Percentiles rank a stretch among this genome's conserved stretches.
These are phyloP conservation scores for Calycopis cecrops DNA, from an alignment of 1,140 invertebrate genomes.

Conservation along the genomic window DNA sequence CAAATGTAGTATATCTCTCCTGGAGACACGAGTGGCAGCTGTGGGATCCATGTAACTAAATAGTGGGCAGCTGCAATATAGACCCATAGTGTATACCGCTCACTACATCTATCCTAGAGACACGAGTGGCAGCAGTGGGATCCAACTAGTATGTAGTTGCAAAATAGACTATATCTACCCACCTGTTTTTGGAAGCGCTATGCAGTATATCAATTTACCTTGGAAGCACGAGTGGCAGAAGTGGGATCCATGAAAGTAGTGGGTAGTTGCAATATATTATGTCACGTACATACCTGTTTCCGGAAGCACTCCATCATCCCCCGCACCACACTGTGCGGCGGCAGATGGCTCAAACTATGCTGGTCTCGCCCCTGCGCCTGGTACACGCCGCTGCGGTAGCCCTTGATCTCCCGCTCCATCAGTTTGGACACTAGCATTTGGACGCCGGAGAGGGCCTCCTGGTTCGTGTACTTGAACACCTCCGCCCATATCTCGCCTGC, in stretches of 20 bases:
- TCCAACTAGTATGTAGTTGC: too few species aligned
- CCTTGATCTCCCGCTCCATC: constrained; percentile 47
- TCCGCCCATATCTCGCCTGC: constrained; percentile 66
- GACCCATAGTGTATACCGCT: too few species aligned
- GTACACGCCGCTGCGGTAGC: constrained; percentile 49
- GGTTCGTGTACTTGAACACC: constrained; percentile 57
- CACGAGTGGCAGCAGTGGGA: too few species aligned
- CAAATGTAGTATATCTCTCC: too few species aligned
- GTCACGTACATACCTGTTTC: constrained; percentile 37
- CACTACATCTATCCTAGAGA: too few species aligned
- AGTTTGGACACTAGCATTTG: constrained; percentile 35
- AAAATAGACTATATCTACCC: too few species aligned
- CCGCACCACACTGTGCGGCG: constrained; percentile 36
- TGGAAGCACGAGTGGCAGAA: not conserved
- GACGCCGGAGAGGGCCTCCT: constrained; percentile 36
- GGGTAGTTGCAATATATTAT: too few species aligned
- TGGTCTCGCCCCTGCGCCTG: constrained; percentile 35
- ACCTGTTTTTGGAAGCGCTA: constrained; percentile 52
- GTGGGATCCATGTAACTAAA: too few species aligned
- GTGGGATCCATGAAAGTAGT: too few species aligned
- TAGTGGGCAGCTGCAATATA: too few species aligned
- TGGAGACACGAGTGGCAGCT: too few species aligned
- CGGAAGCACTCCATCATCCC: constrained; percentile 48
- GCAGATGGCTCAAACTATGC: constrained; percentile 27
- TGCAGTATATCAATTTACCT: constrained; percentile 15